Percentiles rank a stretch among this genome's conserved stretches.
phyloP scores from a whole-genome alignment of 1,140 invertebrate genomes.

The Tetraneura akinire region DNA sequence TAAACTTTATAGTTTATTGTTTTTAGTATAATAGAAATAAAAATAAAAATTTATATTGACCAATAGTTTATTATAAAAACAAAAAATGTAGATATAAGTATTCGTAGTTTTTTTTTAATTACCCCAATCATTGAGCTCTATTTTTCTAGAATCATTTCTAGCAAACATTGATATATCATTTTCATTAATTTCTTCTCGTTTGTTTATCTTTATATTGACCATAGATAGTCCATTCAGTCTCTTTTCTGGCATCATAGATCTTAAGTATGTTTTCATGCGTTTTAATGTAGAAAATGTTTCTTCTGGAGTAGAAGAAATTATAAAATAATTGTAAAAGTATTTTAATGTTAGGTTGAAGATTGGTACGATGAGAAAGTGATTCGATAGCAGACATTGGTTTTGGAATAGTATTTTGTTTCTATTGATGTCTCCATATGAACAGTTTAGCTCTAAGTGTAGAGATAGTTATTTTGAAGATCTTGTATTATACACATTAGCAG shows the following conservation, averaged over 20 bases:
- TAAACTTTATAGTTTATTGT: no score
- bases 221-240: conserved; percentile 4
- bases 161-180: background rate
- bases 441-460: background rate
- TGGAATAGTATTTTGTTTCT: background rate
- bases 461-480: background rate
- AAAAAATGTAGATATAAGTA: no score
- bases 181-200: background rate
- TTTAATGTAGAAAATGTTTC: background rate
- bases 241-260: background rate
- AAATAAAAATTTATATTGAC: no score
- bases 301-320: conserved; percentile 11
- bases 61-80: no score
- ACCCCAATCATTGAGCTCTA: no score
- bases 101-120: no score
- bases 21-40: no score
- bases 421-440: background rate
- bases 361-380: background rate
- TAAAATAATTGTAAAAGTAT: background rate
- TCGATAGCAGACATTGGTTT: background rate
- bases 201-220: background rate
- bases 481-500: background rate
- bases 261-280: conserved; percentile 30
- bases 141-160: background rate
- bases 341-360: background rate